A percentile compares a stretch with the other conserved stretches of the same genome.
Conservation (phyloP, 2,797 vertebrate genomes). For the Danio aesculapii region DNA sequence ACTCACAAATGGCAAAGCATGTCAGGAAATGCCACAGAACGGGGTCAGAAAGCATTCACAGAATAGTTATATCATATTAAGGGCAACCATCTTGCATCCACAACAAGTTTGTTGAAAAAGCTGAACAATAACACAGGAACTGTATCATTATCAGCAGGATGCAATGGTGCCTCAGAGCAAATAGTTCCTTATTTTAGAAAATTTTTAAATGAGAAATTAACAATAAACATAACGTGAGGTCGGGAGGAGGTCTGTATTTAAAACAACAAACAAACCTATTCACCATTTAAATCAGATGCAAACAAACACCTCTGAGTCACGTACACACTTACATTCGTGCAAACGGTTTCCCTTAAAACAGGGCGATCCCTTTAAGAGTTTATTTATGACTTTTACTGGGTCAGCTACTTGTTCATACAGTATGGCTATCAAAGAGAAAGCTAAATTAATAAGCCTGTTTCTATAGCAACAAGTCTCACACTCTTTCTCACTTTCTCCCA, state of each 20-base stretch:
- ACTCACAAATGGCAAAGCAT: conserved; percentile 11
- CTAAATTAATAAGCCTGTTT: conserved; percentile 69
- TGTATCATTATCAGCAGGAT: conserved; percentile 23
- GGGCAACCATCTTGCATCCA: background rate
- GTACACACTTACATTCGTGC: background rate
- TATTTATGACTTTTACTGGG: conserved; percentile 25
- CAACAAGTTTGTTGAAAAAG: background rate
- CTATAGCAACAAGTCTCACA: conserved; percentile 70
- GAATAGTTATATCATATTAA: background rate
- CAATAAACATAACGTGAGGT: background rate
- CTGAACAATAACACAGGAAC: conserved; percentile 1
- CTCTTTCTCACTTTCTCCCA: conserved; percentile 48
- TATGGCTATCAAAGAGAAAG: conserved; percentile 63
- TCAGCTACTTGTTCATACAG: conserved; percentile 41
- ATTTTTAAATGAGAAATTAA: background rate
- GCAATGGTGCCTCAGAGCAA: conserved; percentile 1
- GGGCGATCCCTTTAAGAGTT: background rate
- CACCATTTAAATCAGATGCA: background rate
- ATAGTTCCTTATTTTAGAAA: background rate
- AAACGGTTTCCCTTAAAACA: background rate
- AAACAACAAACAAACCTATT: background rate
- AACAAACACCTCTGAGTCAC: background rate
- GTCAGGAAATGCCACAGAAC: background rate
- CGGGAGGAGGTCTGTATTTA: background rate
- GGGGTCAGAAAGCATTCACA: background rate